Base-by-base conservation (phyloP, 2,113 vertebrate genomes). In the Platanista minor region DNA sequence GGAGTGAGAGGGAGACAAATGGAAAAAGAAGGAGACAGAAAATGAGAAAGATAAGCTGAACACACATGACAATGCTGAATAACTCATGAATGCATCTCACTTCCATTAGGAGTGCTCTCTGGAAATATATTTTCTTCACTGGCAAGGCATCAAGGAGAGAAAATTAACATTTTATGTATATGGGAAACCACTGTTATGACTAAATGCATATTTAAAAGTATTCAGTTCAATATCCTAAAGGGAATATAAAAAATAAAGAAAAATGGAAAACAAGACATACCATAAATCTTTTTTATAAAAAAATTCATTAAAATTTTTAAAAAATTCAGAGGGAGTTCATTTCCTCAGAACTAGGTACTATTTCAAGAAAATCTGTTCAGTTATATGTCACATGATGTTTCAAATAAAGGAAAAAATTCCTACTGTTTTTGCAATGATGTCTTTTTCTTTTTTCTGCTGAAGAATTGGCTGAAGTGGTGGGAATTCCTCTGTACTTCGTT, bases 391-490 rank as follows among this genome's bases (percentile, higher is more conserved):
- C 23, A 54, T 23, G 61, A 25, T 49, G 3, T 69, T 95, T 84
- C 49, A 9, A 87, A 66, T 59, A 71, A 95, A 90, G 54, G 21
- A 69, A 94, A 97, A 20, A 31, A 57, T 27, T 91, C 98, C 94
- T 97, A 99, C 99, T 99, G 98, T 98, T 98, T 99, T 99, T 96
- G 90, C 98, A 97, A 99, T 97, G 17, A 98, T 95, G 71, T 97
- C 98, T 89, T 98, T 98, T 81, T 98, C 98, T 90, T 98, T 98
- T 49, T 98, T 99, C 96, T 97, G 99, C 94, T 99, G 99, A 97
- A 99, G 99, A 94, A 99, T 98, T 7, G 99, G 99, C 93, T 99
- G 99, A 75, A 99, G 98, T 12, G 99, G 97, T 69, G 98, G 98
- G 86, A 99, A 99, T 77, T 97, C 97, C 64, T 98, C 98, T 21